Conservation (phyloP, 2,797 vertebrate genomes). For the Tamandua tetradactyla region DNA sequence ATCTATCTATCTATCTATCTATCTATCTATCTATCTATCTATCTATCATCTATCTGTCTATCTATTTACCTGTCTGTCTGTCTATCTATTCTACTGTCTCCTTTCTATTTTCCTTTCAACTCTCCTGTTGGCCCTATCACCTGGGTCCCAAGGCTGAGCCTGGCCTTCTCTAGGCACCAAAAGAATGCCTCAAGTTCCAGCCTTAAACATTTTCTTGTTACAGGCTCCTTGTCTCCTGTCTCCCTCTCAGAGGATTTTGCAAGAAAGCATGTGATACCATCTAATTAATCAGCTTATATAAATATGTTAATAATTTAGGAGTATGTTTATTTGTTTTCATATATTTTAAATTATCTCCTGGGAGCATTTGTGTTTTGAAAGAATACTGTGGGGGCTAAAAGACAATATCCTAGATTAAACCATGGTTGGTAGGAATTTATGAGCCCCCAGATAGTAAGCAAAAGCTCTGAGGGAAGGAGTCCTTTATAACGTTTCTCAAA, state of each 20-base stretch:
- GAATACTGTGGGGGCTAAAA: not conserved
- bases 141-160: not conserved
- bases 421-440: not conserved
- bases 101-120: not conserved
- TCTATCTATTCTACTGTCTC: no score
- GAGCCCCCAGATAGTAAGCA: not conserved
- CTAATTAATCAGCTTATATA: conserved; percentile 27
- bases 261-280: conserved; percentile 10
- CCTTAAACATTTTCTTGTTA: not conserved
- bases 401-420: not conserved
- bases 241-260: not conserved
- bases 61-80: no score
- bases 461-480: not conserved
- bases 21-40: no score
- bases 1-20: no score
- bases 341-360: not conserved
- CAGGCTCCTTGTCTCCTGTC: not conserved
- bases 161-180: not conserved
- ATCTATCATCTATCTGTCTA: no score
- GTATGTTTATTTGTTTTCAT: conserved; percentile 41
- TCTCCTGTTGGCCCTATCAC: not conserved
- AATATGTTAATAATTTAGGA: not conserved
- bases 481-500: not conserved
- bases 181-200: not conserved
- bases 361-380: conserved; percentile 36